Conservation (phyloP, 1,140 invertebrate genomes). For the Danaus plexippus region DNA sequence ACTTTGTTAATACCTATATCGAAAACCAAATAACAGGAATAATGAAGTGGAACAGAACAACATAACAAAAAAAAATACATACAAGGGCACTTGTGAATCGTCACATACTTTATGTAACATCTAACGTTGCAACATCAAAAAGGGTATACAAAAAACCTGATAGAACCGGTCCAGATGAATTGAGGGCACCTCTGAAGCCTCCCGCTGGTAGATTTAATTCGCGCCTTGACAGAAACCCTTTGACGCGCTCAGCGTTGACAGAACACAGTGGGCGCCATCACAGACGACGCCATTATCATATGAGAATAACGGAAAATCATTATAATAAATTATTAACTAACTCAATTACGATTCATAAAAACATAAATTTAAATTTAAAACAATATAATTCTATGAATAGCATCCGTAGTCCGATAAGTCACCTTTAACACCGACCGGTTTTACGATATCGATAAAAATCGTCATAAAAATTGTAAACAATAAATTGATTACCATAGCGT, state of each 20-base stretch:
- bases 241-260: slow-evolving; percentile 57
- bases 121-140: slow-evolving; percentile 5
- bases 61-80: neutral
- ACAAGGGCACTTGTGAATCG: too few species aligned
- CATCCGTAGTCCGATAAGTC: slow-evolving; percentile 21
- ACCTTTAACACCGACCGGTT: slow-evolving; percentile 26
- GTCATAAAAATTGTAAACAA: slow-evolving; percentile 15
- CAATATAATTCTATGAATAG: slow-evolving; percentile 17
- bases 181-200: slow-evolving; percentile 40
- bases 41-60: neutral
- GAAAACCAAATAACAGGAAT: too few species aligned
- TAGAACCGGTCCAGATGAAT: slow-evolving; percentile 48
- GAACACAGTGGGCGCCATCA: slow-evolving; percentile 51
- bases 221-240: slow-evolving; percentile 61
- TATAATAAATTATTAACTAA: too few species aligned
- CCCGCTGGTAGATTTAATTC: slow-evolving; percentile 65
- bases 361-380: too few species aligned
- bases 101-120: neutral
- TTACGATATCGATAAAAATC: slow-evolving; percentile 22
- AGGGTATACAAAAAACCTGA: slow-evolving; percentile 19
- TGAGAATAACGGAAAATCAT: slow-evolving; percentile 1
- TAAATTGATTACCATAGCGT: slow-evolving; percentile 23
- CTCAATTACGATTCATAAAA: too few species aligned
- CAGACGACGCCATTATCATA: slow-evolving; percentile 52
- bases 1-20: too few species aligned